These are phyloP conservation scores for Drosophila neonasuta DNA, from an alignment of 2,888 invertebrate species.

Conservation along the genomic window DNA sequence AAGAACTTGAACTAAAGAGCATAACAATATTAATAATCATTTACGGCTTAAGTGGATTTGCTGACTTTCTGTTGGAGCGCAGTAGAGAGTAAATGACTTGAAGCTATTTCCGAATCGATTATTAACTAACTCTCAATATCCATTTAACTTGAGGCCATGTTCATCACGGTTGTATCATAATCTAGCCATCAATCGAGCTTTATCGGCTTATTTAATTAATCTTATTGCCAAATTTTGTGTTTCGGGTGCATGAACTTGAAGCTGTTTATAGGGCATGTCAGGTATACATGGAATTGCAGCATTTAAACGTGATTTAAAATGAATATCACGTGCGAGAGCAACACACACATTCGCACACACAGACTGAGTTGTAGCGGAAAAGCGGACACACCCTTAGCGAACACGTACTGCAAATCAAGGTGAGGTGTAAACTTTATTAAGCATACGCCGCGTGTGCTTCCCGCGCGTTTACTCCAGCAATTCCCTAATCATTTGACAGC, in stretches of 20 bases:
- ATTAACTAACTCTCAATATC: not conserved
- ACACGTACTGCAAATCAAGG: slow-evolving; percentile 62
- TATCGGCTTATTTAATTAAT: slow-evolving; percentile 9
- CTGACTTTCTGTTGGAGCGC: not conserved
- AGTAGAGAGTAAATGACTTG: not conserved
- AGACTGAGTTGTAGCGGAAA: not conserved
- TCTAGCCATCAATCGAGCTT: not conserved
- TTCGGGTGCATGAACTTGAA: slow-evolving; percentile 2
- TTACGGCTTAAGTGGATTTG: slow-evolving; percentile 2
- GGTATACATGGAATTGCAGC: not conserved
- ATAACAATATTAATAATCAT: slow-evolving; percentile 3
- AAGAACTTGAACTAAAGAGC: not conserved
- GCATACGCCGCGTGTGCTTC: slow-evolving; percentile 56
- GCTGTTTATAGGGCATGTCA: slow-evolving; percentile 15
- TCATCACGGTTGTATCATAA: not conserved
- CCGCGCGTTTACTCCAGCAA: slow-evolving; percentile 29
- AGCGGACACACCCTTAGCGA: slow-evolving; percentile 22
- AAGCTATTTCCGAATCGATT: not conserved
- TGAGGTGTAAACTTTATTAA: slow-evolving; percentile 68
- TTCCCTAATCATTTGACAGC: slow-evolving; percentile 71
- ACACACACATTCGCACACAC: not conserved
- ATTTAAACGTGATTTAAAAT: slow-evolving; percentile 52
- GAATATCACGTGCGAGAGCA: slow-evolving; percentile 51
- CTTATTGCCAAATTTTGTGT: not conserved
- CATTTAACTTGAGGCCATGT: not conserved